Base-by-base conservation (phyloP, 1,140 invertebrate species). In the Aporrectodea caliginosa region DNA sequence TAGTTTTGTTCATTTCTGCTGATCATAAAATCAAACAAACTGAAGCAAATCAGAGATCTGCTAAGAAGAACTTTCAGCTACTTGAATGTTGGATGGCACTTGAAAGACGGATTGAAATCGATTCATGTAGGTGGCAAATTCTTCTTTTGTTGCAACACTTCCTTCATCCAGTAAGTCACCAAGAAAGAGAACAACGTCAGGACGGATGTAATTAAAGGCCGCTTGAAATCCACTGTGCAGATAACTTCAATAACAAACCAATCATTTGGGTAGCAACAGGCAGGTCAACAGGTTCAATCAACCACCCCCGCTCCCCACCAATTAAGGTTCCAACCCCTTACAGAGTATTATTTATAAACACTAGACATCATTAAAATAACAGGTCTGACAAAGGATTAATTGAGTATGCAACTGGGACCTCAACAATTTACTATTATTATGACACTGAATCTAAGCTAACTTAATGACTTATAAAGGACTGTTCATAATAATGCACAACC, bases 131-230 rank as follows among this genome's bases (percentile, higher is more conserved):
- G 81, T 81, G 33, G 83, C 74, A 79, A 87, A 96, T 83, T 94
- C 91, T 80, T 90, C 86, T 79, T 90, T 86, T 72, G 89, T 90
- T 0, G 94, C 92, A 78, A 93, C 92, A 78, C 93, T 94, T 0
- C 95, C 95, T 90, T 97, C 95, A 87, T 98, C 95, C 89, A 97
- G 93, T 72, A 97, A 89, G 89, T 98, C 95, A 1, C 96, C 96
- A 32, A 98, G 88, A 88, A 95, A 98, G 73, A 94, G 90, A 76
- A 97, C 90, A n/a, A 94, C 90, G 89, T 97, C 91, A 35, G 95
- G 95, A 81, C 93, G 89, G n/a, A 92, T 90, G 87, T 93, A 91
- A 35, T 90, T 88, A 31, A 93, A 85, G 1, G 93, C 94, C 81
- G 91, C 88, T 27, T 89, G 86, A 87, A 95, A 98, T 75, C 94